Base-by-base conservation (phyloP, 1,140 invertebrate species). In the Neotoxoptera formosana region DNA sequence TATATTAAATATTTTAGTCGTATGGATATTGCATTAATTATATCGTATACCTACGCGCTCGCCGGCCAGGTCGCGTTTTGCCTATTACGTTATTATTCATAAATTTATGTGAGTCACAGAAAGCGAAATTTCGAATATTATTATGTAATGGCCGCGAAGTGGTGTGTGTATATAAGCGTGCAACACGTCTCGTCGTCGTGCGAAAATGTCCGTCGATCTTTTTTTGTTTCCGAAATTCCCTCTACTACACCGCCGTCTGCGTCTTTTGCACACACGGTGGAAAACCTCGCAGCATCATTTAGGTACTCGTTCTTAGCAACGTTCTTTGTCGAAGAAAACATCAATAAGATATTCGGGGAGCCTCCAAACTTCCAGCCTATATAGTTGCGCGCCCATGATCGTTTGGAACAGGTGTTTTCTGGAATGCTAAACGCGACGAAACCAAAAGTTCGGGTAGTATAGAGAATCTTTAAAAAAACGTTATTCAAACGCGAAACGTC, bases 81-180 rank as follows among this genome's bases (percentile, higher is more conserved):
- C 34, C 14, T 89, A 56, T 48, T 30, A 87, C 9, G 25, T 48
- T n/a, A 87, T 47, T 53, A 53, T n/a, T 20, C 41, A n/a, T n/a
- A 87, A 7, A 20, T 6, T 23, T 67, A 67, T 20, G n/a, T 90
- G 56, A 90, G 34, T 67, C 89, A 90, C 23, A 56, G 56, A 90
- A 67, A 90, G 89, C 89, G 89, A 90, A 90, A 90, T 90, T 67
- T 23, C 34, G 23, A 51, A 51, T 36, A 56, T 90, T 36, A 56
- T 90, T 90, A 41, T 36, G 25, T 90, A 90, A 90, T n/a, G 86
- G 11, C 81, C 36, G 36, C 47, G 0, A 51, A 20, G 34, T 21
- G 11, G n/a, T n/a, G n/a, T n/a, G n/a, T n/a, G n/a, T n/a, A n/a
- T 34, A 23, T 21, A 23, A n/a, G 48, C 7, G 30, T 8, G 30